These are phyloP conservation scores for Sanderia malayensis DNA, from an alignment of 30 jellyfish, hydroid and myxozoan genomes.

Conservation along the genomic window DNA sequence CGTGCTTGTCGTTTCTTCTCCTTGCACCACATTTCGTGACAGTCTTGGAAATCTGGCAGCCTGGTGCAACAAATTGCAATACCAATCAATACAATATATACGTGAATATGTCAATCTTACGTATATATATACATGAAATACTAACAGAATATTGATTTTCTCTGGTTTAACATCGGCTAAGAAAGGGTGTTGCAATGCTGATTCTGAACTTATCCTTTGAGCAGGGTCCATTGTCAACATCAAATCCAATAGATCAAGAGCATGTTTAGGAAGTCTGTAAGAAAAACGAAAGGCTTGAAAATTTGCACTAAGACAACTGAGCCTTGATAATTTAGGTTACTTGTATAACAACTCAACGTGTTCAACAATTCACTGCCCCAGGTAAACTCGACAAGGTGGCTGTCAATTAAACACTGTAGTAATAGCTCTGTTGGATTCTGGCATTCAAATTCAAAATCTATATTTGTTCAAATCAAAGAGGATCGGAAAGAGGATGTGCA, in stretches of 20 bases:
- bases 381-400: too few species aligned
- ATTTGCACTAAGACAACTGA: too few species aligned
- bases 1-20: slow-evolving; percentile 88
- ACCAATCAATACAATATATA: too few species aligned
- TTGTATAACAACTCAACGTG: too few species aligned
- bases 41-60: slow-evolving; percentile 94
- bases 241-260: slow-evolving; percentile 88
- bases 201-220: slow-evolving; percentile 81
- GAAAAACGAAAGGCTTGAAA: neutral
- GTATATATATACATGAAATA: too few species aligned
- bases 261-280: slow-evolving; percentile 85
- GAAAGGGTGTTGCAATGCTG: slow-evolving; percentile 80
- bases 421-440: too few species aligned
- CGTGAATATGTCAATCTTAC: neutral
- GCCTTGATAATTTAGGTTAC: too few species aligned
- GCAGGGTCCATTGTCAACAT: slow-evolving; percentile 96
- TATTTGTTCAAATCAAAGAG: too few species aligned
- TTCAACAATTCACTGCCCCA: too few species aligned
- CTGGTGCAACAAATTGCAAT: slow-evolving; percentile 49
- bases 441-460: too few species aligned
- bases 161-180: slow-evolving; percentile 72
- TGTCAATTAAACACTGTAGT: too few species aligned
- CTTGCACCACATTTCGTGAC: slow-evolving; percentile 99
- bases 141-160: slow-evolving; percentile 80
- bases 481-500: too few species aligned